Conservation (phyloP, 2,797 vertebrate species). For the Crax fasciolata region DNA sequence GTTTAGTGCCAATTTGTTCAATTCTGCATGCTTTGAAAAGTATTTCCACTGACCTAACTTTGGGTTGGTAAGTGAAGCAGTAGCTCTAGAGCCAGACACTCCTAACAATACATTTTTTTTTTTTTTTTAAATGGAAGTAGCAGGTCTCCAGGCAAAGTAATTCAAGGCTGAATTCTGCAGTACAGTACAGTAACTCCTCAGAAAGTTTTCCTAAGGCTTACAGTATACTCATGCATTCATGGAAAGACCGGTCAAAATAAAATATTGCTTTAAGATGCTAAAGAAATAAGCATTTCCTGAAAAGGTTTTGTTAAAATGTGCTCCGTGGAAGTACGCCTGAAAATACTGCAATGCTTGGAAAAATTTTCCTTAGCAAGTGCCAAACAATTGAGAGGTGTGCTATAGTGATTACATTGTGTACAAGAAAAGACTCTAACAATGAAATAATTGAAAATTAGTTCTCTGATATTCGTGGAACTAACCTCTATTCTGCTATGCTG, state of each 20-base stretch:
- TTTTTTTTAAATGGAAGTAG: slow-evolving; percentile 34
- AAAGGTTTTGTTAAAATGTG: neutral
- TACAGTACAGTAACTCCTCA: slow-evolving; percentile 18
- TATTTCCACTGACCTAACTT: neutral
- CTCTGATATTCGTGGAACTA: neutral
- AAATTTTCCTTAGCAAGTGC: neutral
- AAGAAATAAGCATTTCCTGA: neutral
- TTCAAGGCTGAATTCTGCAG: slow-evolving; percentile 40
- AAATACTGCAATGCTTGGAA: neutral
- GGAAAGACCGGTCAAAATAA: slow-evolving; percentile 33
- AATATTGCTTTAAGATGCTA: slow-evolving; percentile 33
- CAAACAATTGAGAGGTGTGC: neutral
- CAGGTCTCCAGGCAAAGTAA: slow-evolving; percentile 44
- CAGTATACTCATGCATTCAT: neutral
- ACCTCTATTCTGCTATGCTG: neutral
- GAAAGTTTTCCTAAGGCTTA: neutral
- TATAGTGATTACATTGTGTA: too few species aligned
- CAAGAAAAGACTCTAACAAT: neutral
- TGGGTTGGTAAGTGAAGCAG: neutral
- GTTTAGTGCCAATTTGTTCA: neutral
- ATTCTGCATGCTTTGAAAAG: neutral
- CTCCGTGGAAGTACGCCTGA: neutral
- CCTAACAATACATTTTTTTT: neutral
- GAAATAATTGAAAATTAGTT: neutral
- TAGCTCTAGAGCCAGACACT: neutral